These are phyloP conservation scores for Regulus satrapa DNA, from an alignment of 2,113 vertebrate species.

Conservation along the genomic window DNA sequence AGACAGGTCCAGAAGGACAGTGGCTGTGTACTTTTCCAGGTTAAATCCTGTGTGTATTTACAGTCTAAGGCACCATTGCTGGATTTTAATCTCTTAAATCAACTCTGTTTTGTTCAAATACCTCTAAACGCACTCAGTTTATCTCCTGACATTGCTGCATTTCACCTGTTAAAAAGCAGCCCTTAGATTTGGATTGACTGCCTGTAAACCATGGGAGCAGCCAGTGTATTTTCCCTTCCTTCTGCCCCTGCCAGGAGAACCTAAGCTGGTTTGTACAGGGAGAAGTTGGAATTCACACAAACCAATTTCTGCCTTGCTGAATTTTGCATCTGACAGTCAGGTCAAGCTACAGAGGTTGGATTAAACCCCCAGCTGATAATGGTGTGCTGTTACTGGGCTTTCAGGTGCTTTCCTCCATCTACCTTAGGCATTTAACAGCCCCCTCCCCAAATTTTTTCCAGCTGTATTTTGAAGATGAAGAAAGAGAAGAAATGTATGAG, in stretches of 20 bases:
- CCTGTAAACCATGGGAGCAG: not conserved
- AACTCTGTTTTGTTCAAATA: not conserved
- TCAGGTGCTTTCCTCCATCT: not conserved
- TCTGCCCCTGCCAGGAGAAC: not conserved
- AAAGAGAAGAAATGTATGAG: conserved; percentile 74
- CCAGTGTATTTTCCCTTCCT: not conserved
- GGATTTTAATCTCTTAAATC: not conserved
- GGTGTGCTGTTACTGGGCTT: not conserved
- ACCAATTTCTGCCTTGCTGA: rapidly evolving
- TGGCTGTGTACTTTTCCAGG: not conserved
- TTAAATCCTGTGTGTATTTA: not conserved
- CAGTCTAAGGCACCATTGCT: not conserved
- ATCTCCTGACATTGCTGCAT: not conserved
- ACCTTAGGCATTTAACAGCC: not conserved
- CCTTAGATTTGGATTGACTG: not conserved
- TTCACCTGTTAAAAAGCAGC: not conserved
- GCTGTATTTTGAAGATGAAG: conserved; percentile 90
- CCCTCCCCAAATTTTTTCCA: conserved; percentile 6
- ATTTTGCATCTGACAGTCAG: rapidly evolving
- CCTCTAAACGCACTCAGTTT: not conserved
- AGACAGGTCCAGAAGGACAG: not conserved
- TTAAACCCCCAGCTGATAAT: not conserved
- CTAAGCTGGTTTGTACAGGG: not conserved
- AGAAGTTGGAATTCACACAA: not conserved
- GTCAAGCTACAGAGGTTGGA: not conserved